Base-by-base conservation (phyloP, 2,797 vertebrate species). In the Melanotaenia trifasciata region DNA sequence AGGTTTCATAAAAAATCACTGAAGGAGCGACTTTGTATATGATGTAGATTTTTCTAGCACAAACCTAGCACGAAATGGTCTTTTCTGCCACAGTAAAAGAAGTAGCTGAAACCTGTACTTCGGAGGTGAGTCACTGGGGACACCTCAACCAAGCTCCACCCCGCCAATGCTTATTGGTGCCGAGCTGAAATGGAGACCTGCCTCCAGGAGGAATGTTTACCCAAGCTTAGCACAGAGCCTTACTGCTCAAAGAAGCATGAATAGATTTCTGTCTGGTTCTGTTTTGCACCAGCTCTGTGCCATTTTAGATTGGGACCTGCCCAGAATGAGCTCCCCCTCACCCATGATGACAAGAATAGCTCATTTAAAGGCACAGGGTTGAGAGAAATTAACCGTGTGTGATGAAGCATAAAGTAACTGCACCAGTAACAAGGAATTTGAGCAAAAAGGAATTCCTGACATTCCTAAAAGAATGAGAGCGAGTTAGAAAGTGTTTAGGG, bases 121-220 rank as follows among this genome's bases (percentile, higher is more conserved):
- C 70, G 70, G 33, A 72, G 86, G 51, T 24, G 74, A 85, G 80
- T 84, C 80, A 84, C 35, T 20, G 38, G 64, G 72, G 70, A 61
- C 83, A 81, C 83, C 76, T 84, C 83, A 64, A 77, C 73, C 68
- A 70, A 80, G 80, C 79, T 80, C 84, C 67, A 20, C 85, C 88
- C 76, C 43, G 24, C 65, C 76, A 32, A 74, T 56, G 75, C 76
- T 73, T 80, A 35, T 70, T 62, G 72, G 73, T 88, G 89, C 88
- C 87, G 88, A 81, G 87, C 81, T 89, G 86, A 89, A 92, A 92
- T 80, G 58, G 87, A 91, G 87, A 91, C 82, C 80, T 82, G 87
- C 75, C 84, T 89, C 85, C 68, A 86, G 84, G 70, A 87, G 86
- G 87, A 91, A 92, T 93, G 89, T 93, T 92, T 92, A 91, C 81